Conservation (phyloP, 30 jellyfish, hydroid and myxozoan species). For the Cassiopea xamachana region DNA sequence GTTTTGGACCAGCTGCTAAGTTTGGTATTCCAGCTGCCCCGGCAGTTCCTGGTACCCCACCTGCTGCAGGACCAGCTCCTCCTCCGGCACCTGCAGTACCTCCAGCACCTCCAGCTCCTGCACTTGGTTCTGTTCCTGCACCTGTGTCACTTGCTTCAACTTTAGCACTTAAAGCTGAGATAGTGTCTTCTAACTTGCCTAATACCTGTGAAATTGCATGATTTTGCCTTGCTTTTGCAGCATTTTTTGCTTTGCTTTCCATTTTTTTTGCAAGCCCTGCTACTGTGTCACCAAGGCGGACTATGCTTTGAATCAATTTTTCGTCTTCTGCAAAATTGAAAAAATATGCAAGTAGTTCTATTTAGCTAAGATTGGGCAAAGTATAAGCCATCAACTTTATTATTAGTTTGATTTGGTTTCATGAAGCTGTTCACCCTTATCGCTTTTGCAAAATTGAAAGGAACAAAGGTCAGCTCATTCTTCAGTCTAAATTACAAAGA, state of each 20-base stretch:
- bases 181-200: constrained; percentile 83
- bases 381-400: too few species aligned
- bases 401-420: too few species aligned
- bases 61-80: constrained; percentile 57
- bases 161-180: constrained; percentile 81
- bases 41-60: constrained; percentile 27
- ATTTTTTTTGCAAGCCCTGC: constrained; percentile 79
- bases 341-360: not conserved
- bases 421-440: too few species aligned
- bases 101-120: constrained; percentile 56
- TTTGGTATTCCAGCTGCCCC: constrained; percentile 48
- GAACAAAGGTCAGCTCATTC: too few species aligned
- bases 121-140: constrained; percentile 50
- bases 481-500: too few species aligned
- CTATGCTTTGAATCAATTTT: constrained; percentile 65
- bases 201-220: constrained; percentile 77
- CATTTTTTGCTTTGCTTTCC: constrained; percentile 80
- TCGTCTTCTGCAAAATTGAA: constrained; percentile 62
- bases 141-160: constrained; percentile 72
- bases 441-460: too few species aligned
- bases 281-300: constrained; percentile 90
- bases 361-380: too few species aligned
- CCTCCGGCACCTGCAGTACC: constrained; percentile 64
- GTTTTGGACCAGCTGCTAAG: constrained; percentile 63
- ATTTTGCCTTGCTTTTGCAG: constrained; percentile 89